Evolutionary conservation across 1,140 invertebrate species (phyloP).

Genomic region (Tetraneura akinire): DNA sequence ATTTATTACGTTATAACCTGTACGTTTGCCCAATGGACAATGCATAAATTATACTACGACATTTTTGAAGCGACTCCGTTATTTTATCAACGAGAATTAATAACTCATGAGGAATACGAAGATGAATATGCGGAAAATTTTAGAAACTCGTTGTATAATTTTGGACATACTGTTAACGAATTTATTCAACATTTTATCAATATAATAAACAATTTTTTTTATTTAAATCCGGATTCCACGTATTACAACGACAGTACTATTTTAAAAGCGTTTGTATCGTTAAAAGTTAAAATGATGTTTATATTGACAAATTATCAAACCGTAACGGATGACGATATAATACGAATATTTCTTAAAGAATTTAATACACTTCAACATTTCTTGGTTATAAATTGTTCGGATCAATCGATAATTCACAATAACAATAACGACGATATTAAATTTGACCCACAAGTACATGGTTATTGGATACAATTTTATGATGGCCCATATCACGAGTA

Average conservation of each 20-base stretch:
- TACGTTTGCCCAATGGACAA: slow-evolving; percentile 6
- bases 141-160: not conserved
- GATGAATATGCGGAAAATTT: not conserved
- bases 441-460: too few relatives aligned
- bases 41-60: not conserved
- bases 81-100: not conserved
- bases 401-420: too few relatives aligned
- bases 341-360: not conserved
- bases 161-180: not conserved
- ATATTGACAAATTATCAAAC: not conserved
- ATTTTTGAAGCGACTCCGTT: not conserved
- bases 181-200: not conserved
- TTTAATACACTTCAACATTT: not conserved
- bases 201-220: not conserved
- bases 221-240: not conserved
- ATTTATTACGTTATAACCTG: slow-evolving; percentile 5
- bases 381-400: not conserved
- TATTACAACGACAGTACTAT: not conserved
- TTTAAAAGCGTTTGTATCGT: not conserved
- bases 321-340: not conserved
- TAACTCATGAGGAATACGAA: not conserved
- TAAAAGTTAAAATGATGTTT: not conserved
- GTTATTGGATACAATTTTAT: too few relatives aligned
- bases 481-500: too few relatives aligned
- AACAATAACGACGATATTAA: too few relatives aligned